Evolutionary conservation across 37 sponge, comb jelly and placozoan species (phyloP).

Genomic region (Hexactinellida sp.): DNA sequence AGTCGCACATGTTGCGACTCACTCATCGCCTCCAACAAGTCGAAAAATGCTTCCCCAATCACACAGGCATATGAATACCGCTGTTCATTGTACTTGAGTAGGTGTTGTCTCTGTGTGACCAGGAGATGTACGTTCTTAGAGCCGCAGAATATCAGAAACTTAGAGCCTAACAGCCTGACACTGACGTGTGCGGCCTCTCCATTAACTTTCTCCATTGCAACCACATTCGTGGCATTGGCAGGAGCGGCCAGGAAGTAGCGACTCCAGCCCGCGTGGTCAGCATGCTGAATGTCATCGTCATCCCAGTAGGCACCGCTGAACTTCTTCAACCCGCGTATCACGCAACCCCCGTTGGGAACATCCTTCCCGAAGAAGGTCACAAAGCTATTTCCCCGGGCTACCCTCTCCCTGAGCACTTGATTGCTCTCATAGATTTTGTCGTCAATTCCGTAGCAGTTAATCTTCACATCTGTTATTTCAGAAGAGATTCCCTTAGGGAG

Average conservation of each 20-base stretch:
- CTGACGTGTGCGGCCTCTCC: constrained; percentile 4
- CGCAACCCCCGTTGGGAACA: not conserved
- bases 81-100: not conserved
- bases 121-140: constrained; percentile 11
- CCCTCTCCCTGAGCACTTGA: not conserved
- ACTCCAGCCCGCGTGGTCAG: not conserved
- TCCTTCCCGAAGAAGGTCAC: not conserved
- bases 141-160: not conserved
- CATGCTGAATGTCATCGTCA: not conserved
- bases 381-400: not conserved
- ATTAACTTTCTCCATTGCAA: constrained; percentile 2
- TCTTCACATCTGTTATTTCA: not conserved
- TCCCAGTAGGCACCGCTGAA: not conserved
- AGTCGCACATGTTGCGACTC: not conserved
- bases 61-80: not conserved
- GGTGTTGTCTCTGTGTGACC: not conserved
- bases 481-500: not conserved
- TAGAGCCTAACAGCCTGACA: not conserved
- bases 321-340: not conserved
- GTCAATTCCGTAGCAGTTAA: not conserved
- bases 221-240: not conserved
- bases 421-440: not conserved
- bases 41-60: not conserved
- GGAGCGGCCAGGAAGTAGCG: not conserved
- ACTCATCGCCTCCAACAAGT: not conserved